Base-by-base conservation (phyloP, 2,113 vertebrate genomes). In the Ictalurus furcatus region DNA sequence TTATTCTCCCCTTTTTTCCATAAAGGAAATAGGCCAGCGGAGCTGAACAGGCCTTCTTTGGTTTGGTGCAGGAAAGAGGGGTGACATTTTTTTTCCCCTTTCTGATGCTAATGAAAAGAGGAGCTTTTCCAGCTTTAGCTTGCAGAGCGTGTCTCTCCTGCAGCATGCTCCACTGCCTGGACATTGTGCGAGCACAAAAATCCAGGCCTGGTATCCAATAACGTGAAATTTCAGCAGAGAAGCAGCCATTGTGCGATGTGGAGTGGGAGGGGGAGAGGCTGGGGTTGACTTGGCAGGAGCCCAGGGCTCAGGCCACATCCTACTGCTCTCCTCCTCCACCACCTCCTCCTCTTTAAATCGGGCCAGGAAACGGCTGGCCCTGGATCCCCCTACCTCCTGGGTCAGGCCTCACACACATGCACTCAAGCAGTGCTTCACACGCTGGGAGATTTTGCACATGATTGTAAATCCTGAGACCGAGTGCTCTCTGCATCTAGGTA, bases 191-290 rank as follows among this genome's bases (percentile, higher is more conserved):
- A 95, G 94, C 93, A 96, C 95, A 96, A 96, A 96, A 96, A 95
- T 96, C 92, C 91, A 92, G 93, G 93, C 95, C 93, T 91, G 91
- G 94, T 95, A 96, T 96, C 95, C 95, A 96, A 95, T 95, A 96
- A 96, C 95, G 94, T 96, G 95, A 96, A 96, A 96, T 95, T 96
- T 95, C 95, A 95, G 94, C 94, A 95, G 95, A 96, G 95, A 96
- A 96, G 94, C 94, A 63, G 93, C 94, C 95, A 96, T 96, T 96
- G 95, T 96, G 93, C 94, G 89, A 92, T 91, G 90, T 90, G 93
- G 88, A 85, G 88, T 92, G 67, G 79, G 11, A 90, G 93, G 92
- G 76, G 86, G 93, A 90, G 93, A 91, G 92, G 91, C 92, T 93
- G 93, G 93, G 94, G 94, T 95, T 91, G 91, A 94, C 93, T 95